Conservation (phyloP, 1,140 invertebrate genomes). For the Hestina assimilis region DNA sequence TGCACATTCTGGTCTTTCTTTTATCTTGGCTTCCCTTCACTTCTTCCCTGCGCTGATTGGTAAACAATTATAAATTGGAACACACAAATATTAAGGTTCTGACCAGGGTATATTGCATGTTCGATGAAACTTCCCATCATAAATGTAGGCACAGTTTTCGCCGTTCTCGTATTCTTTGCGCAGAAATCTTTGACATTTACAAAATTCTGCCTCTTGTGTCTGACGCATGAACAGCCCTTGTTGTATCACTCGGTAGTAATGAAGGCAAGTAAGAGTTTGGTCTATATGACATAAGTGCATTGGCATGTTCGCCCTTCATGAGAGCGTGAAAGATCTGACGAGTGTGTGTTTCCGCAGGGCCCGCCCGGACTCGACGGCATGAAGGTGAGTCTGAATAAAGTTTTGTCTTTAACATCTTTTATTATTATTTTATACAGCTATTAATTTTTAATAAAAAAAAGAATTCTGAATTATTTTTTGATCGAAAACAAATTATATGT, state of each 20-base stretch:
- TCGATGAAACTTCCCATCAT: too few species aligned
- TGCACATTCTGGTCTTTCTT: slow-evolving; percentile 59
- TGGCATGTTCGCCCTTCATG: background rate
- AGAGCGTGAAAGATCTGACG: slow-evolving; percentile 18
- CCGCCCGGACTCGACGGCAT: slow-evolving; percentile 83
- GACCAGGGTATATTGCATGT: too few species aligned
- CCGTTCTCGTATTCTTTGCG: background rate
- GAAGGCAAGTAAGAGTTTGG: slow-evolving; percentile 11
- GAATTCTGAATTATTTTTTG: background rate
- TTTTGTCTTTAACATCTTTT: too few species aligned
- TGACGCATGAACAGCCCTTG: slow-evolving; percentile 3
- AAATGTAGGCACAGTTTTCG: background rate
- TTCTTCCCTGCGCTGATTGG: background rate
- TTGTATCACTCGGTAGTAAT: background rate
- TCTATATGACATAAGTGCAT: background rate
- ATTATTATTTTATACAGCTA: too few species aligned
- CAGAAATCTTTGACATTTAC: background rate
- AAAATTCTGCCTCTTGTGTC: background rate
- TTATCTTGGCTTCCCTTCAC: slow-evolving; percentile 24
- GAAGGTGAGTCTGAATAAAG: slow-evolving; percentile 77
- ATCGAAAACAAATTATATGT: background rate
- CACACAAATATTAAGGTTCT: too few species aligned
- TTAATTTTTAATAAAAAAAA: background rate
- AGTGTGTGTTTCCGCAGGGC: slow-evolving; percentile 76
- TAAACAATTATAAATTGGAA: too few species aligned